These are phyloP conservation scores for Tokudaia tokunoshimensis DNA, from an alignment of 2,797 vertebrate genomes.

Conservation along the genomic window DNA sequence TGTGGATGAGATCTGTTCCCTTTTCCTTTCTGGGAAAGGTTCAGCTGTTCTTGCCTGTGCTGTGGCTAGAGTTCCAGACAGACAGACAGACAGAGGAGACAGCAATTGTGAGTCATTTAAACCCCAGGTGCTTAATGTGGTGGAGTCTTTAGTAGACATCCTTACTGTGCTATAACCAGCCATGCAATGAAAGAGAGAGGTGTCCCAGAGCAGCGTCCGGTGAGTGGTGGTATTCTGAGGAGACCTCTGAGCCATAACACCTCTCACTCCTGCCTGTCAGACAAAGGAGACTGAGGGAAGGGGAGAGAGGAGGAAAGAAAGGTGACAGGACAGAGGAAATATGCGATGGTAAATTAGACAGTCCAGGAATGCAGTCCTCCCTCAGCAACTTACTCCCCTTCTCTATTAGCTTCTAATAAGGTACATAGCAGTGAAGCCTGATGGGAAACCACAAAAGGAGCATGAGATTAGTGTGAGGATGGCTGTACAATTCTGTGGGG, in stretches of 20 bases:
- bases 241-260: not conserved
- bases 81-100: not conserved
- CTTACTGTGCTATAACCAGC: not conserved
- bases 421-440: not conserved
- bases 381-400: not conserved
- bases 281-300: not conserved
- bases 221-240: not conserved
- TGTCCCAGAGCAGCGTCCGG: not conserved
- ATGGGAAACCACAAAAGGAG: not conserved
- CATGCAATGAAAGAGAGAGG: not conserved
- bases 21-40: slow-evolving; percentile 11
- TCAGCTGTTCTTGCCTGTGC: not conserved
- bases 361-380: not conserved
- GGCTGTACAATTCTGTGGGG: slow-evolving; percentile 8
- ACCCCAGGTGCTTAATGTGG: not conserved
- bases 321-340: not conserved
- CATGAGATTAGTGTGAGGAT: not conserved
- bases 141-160: not conserved
- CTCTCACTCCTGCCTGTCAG: not conserved
- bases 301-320: not conserved
- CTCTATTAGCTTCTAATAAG: slow-evolving; percentile 19
- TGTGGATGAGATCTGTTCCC: not conserved
- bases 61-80: not conserved
- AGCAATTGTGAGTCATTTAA: not conserved
- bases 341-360: not conserved